Evolutionary conservation across 2,113 vertebrate species (phyloP).

Genomic region (human (Homo sapiens)): DNA sequence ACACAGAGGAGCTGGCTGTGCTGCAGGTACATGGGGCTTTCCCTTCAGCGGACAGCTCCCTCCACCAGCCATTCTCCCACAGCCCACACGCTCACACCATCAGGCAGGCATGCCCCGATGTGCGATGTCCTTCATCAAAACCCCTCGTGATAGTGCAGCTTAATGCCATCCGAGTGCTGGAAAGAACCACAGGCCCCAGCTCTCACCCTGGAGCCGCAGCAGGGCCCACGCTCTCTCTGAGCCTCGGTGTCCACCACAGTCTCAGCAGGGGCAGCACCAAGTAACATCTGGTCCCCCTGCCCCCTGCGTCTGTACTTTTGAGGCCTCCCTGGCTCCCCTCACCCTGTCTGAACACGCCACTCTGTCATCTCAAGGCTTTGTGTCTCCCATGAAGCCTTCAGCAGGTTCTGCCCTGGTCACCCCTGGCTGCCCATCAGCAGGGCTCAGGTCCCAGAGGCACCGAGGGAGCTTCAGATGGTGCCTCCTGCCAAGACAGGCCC

Average conservation of each 20-base stretch:
- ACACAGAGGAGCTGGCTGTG: background rate
- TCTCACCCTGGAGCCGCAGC: background rate
- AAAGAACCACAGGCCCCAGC: background rate
- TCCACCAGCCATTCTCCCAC: no score
- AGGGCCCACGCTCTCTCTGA: no score
- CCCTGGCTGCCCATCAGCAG: background rate
- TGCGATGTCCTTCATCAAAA: background rate
- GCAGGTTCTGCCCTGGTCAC: background rate
- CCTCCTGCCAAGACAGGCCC: background rate
- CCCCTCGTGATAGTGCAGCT: background rate
- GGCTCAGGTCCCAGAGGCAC: background rate
- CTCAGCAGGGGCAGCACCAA: no score
- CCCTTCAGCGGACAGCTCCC: background rate
- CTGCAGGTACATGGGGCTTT: background rate
- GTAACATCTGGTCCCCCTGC: background rate
- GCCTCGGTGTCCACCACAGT: background rate
- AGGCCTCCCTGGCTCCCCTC: background rate
- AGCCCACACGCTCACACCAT: no score
- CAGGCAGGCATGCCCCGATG: no score
- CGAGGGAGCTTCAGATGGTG: background rate
- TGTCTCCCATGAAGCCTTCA: background rate
- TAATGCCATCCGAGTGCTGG: rapidly evolving
- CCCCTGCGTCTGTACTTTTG: background rate
- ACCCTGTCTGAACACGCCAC: background rate
- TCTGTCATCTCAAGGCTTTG: background rate